These are phyloP conservation scores for Xiphophorus couchianus DNA, from an alignment of 2,113 vertebrate genomes.

Conservation along the genomic window DNA sequence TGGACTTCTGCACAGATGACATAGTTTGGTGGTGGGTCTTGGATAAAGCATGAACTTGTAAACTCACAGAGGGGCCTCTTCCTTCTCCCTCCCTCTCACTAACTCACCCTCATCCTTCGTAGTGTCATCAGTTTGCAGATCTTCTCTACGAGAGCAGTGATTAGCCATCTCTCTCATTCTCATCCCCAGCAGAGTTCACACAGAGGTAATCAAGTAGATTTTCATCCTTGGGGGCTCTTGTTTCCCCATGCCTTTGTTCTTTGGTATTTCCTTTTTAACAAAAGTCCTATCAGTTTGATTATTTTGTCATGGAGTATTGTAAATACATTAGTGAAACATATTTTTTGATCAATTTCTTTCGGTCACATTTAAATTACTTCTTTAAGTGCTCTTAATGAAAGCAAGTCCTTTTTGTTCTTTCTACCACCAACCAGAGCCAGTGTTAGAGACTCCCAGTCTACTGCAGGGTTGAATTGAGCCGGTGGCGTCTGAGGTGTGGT, in stretches of 20 bases:
- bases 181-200: conserved; percentile 79
- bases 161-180: conserved; percentile 75
- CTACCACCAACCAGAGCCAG: conserved; percentile 24
- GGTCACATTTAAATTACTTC: conserved; percentile 1
- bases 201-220: conserved; percentile 75
- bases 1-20: conserved; percentile 73
- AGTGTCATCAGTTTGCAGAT: conserved; percentile 75
- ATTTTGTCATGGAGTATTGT: background rate
- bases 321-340: background rate
- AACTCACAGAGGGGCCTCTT: conserved; percentile 79
- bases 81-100: conserved; percentile 43
- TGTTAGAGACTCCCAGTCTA: conserved; percentile 30
- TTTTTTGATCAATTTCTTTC: background rate
- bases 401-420: background rate
- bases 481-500: conserved; percentile 50
- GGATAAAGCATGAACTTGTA: conserved; percentile 84
- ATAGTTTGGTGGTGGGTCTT: conserved; percentile 78
- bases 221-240: conserved; percentile 57
- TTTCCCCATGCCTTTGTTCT: conserved; percentile 70
- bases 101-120: conserved; percentile 57
- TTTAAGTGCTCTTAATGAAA: conserved; percentile 5
- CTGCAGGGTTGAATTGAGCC: conserved; percentile 50
- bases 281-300: conserved; percentile 18
- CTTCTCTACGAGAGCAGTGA: conserved; percentile 59
- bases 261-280: conserved; percentile 43